Percentiles rank a stretch among this genome's conserved stretches.
phyloP scores from a whole-genome alignment of 2,113 vertebrate genomes.

The Megaceryle maxima region DNA sequence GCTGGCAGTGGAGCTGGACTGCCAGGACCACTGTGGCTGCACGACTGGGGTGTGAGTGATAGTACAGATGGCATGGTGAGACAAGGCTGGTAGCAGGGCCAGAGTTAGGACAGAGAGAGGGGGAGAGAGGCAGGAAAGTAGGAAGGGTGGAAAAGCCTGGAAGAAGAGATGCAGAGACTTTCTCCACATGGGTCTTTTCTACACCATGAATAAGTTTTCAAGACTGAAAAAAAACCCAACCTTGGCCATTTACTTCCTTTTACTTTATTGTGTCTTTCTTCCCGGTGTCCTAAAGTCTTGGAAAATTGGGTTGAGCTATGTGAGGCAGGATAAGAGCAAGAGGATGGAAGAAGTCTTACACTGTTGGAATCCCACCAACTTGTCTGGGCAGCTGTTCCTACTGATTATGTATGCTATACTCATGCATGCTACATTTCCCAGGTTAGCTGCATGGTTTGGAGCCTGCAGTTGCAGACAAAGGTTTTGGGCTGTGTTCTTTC shows the following conservation, averaged over 20 bases:
- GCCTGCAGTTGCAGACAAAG: conserved; percentile 4
- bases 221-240: not conserved
- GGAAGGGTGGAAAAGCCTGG: not conserved
- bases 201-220: not conserved
- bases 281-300: not conserved
- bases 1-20: not conserved
- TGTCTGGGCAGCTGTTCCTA: conserved; percentile 53
- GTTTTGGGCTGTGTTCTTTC: conserved; percentile 11
- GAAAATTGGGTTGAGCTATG: conserved; percentile 5
- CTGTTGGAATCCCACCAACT: conserved; percentile 38
- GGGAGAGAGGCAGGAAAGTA: not conserved
- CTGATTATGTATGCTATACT: conserved; percentile 47
- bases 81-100: not conserved
- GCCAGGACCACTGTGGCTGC: accelerated
- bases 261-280: not conserved
- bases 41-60: not conserved
- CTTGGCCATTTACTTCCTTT: not conserved
- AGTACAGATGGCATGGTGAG: not conserved
- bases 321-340: not conserved
- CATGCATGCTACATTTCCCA: conserved; percentile 47
- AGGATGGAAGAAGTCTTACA: conserved; percentile 25
- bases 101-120: not conserved
- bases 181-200: not conserved
- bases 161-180: not conserved
- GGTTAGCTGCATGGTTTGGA: conserved; percentile 39